These are phyloP conservation scores for Urechis unicinctus DNA, from an alignment of 2,888 invertebrate species.

Conservation along the genomic window DNA sequence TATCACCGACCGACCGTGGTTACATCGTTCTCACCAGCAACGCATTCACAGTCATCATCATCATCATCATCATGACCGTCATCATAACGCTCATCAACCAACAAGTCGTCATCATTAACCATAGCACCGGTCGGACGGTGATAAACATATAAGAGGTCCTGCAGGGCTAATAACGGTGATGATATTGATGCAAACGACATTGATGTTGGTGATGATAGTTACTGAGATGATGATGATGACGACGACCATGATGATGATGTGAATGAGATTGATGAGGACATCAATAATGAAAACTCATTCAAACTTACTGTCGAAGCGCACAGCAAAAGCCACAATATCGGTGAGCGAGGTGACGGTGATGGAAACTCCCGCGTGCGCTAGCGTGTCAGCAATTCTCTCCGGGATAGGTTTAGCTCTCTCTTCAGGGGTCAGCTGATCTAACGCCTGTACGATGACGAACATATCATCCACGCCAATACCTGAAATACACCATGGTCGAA, in stretches of 20 bases:
- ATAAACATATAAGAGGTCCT: too few species aligned
- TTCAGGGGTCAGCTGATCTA: background rate
- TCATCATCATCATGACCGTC: too few species aligned
- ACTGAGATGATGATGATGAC: background rate
- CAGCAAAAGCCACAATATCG: slow-evolving; percentile 71
- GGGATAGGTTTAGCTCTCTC: slow-evolving; percentile 52
- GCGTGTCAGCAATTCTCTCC: slow-evolving; percentile 64
- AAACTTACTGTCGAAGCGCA: too few species aligned
- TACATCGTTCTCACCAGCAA: too few species aligned
- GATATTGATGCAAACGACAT: too few species aligned
- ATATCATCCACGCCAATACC: slow-evolving; percentile 67
- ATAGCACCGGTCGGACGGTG: too few species aligned
- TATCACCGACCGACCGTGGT: background rate
- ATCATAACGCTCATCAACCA: too few species aligned
- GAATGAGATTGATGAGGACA: background rate
- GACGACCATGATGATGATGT: background rate
- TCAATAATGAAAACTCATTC: background rate
- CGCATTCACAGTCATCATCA: too few species aligned
- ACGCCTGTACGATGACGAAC: slow-evolving; percentile 62
- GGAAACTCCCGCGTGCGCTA: slow-evolving; percentile 75
- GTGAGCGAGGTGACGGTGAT: slow-evolving; percentile 78
- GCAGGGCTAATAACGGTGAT: too few species aligned
- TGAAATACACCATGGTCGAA: slow-evolving; percentile 9
- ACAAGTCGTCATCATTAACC: too few species aligned
- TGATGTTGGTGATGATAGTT: background rate